A percentile compares a stretch with the other conserved stretches of the same genome.
Conservation (phyloP, 2,797 vertebrate species). For the Melanogrammus aeglefinus region DNA sequence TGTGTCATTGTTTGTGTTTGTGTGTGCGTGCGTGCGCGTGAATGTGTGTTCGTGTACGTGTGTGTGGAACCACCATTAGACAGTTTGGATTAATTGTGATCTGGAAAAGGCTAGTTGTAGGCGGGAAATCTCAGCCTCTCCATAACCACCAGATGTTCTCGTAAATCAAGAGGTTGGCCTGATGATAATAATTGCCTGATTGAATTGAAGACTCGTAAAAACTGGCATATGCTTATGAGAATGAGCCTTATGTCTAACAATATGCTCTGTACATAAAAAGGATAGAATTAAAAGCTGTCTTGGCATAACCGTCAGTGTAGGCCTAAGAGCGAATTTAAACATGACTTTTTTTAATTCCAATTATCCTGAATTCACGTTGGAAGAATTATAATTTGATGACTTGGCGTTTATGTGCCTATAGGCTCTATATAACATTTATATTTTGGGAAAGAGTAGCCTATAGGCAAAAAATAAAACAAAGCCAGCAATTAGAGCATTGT, state of each 20-base stretch:
- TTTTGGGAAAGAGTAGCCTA: neutral
- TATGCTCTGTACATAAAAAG: slow-evolving; percentile 61
- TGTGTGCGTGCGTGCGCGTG: slow-evolving; percentile 21
- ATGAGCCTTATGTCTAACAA: slow-evolving; percentile 60
- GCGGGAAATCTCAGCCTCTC: slow-evolving; percentile 26
- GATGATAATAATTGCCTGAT: slow-evolving; percentile 68
- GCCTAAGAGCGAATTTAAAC: neutral
- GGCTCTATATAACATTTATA: neutral
- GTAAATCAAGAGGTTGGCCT: slow-evolving; percentile 62
- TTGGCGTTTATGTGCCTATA: neutral
- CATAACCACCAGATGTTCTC: slow-evolving; percentile 58
- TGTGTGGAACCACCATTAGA: slow-evolving; percentile 39
- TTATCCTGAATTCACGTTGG: neutral
- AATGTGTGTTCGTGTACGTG: neutral
- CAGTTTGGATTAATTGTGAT: slow-evolving; percentile 57
- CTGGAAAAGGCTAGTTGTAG: slow-evolving; percentile 45
- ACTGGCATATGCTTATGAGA: slow-evolving; percentile 56
- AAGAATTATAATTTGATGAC: neutral
- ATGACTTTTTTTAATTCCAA: neutral
- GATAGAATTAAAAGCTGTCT: slow-evolving; percentile 28
- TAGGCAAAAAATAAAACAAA: neutral
- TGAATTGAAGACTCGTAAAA: slow-evolving; percentile 59
- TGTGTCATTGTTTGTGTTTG: neutral
- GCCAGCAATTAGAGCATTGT: neutral
- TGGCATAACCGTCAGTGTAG: slow-evolving; percentile 19